Evolutionary conservation across 2,797 vertebrate species (phyloP).

Genomic region (Enteromius argenteus): DNA sequence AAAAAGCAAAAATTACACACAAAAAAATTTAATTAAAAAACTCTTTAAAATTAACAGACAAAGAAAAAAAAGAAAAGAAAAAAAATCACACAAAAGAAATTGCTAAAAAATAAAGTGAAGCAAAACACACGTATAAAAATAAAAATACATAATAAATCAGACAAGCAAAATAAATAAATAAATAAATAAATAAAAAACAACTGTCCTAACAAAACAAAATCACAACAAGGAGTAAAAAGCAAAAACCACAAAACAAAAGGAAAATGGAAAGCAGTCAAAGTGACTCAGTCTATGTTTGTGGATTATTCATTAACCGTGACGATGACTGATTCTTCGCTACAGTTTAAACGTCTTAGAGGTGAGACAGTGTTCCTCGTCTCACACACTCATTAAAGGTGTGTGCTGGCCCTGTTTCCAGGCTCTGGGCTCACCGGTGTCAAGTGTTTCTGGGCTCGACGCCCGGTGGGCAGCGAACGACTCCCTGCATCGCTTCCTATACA

Average conservation of each 20-base stretch:
- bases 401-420: slow-evolving; percentile 33
- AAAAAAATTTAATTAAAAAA: no score
- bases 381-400: slow-evolving; percentile 49
- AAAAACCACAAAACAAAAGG: background rate
- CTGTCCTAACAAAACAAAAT: background rate
- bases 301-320: background rate
- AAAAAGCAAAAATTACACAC: no score
- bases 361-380: background rate
- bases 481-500: slow-evolving; percentile 45
- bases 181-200: background rate
- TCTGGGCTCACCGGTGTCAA: slow-evolving; percentile 47
- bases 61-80: no score
- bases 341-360: background rate
- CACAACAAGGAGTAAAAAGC: background rate
- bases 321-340: background rate
- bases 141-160: no score
- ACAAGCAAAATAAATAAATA: no score
- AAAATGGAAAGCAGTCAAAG: background rate
- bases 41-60: no score
- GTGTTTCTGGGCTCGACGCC: slow-evolving; percentile 40
- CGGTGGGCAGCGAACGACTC: slow-evolving; percentile 32
- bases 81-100: no score
- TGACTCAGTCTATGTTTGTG: background rate
- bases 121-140: no score
- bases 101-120: no score